Conservation (phyloP, 2,113 vertebrate species). For the Paratilapia polleni region DNA sequence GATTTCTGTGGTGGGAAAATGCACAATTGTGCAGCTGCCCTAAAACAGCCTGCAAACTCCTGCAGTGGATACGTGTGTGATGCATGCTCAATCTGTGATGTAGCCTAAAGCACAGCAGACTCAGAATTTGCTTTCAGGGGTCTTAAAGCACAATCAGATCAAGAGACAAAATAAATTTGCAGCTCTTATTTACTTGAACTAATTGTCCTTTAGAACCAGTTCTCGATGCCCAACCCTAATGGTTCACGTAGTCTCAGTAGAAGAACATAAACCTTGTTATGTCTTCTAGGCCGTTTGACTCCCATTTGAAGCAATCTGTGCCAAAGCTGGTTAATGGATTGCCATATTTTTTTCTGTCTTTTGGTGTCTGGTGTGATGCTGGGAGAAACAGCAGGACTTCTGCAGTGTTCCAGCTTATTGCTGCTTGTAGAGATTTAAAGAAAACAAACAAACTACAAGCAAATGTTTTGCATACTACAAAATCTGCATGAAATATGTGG, state of each 20-base stretch:
- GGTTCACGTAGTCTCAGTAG: not conserved
- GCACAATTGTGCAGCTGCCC: not conserved
- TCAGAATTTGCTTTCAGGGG: not conserved
- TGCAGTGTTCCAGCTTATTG: constrained; percentile 72
- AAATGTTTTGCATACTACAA: constrained; percentile 53
- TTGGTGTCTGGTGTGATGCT: constrained; percentile 90
- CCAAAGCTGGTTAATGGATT: constrained; percentile 42
- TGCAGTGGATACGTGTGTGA: not conserved
- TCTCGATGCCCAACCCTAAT: constrained; percentile 49
- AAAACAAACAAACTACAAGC: constrained; percentile 35
- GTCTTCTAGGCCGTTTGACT: not conserved
- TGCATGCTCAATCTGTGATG: not conserved
- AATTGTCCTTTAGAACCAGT: not conserved
- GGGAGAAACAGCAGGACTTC: constrained; percentile 92
- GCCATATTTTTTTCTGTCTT: constrained; percentile 52
- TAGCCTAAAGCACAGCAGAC: not conserved
- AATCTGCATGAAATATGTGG: constrained; percentile 79
- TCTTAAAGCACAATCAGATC: not conserved
- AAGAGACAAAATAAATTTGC: not conserved
- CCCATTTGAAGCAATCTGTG: constrained; percentile 21
- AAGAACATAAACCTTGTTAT: constrained; percentile 15
- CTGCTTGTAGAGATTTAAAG: constrained; percentile 65
- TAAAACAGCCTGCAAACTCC: not conserved
- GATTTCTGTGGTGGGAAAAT: not conserved
- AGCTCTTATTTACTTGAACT: not conserved